These are phyloP conservation scores for Megastigmus dorsalis DNA, from an alignment of 2,888 invertebrate genomes.

Conservation along the genomic window DNA sequence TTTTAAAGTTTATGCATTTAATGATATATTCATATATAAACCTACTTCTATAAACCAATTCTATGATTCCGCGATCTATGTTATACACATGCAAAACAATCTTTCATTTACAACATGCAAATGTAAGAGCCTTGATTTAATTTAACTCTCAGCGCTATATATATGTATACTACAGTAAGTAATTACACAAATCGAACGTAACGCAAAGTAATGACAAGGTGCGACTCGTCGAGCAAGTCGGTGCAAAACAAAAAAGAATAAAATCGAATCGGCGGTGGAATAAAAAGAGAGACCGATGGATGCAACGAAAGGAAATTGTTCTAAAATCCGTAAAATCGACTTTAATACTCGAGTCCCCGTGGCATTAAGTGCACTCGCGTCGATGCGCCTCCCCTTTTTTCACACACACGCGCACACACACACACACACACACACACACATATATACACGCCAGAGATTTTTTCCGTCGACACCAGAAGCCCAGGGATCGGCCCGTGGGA, in stretches of 20 bases:
- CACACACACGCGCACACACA: conserved; percentile 1
- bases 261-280: conserved; percentile 38
- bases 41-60: too few relatives aligned
- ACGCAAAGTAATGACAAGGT: too few relatives aligned
- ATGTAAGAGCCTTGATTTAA: too few relatives aligned
- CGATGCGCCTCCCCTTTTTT: background rate
- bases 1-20: too few relatives aligned
- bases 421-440: conserved; percentile 1
- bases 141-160: too few relatives aligned
- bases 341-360: conserved; percentile 3
- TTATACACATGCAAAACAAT: too few relatives aligned
- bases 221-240: background rate
- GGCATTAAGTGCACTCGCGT: conserved; percentile 39
- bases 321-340: conserved; percentile 44
- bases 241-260: background rate
- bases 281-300: background rate
- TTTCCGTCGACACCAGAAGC: background rate
- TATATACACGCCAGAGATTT: conserved; percentile 21
- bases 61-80: too few relatives aligned
- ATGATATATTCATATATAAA: too few relatives aligned
- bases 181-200: too few relatives aligned
- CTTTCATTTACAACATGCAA: too few relatives aligned
- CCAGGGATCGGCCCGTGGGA: conserved; percentile 37
- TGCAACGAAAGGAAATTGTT: conserved; percentile 18
- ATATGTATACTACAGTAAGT: too few relatives aligned